Conservation (phyloP, 2,113 vertebrate genomes). For the Arenaria interpres region DNA sequence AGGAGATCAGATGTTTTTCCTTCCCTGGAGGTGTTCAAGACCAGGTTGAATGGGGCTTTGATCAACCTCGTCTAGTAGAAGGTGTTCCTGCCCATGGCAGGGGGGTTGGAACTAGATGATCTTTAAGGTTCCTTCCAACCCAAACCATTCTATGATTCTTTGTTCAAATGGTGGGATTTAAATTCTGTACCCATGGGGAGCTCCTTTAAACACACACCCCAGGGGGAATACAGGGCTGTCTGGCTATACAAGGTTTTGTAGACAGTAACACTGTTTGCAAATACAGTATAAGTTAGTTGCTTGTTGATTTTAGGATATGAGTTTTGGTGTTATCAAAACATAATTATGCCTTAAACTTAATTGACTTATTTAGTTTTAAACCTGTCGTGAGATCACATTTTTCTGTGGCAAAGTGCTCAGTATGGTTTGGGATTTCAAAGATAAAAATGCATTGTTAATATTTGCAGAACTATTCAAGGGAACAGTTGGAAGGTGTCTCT, state of each 20-base stretch:
- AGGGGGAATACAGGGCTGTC: neutral
- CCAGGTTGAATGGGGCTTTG: too few relatives aligned
- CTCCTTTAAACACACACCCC: neutral
- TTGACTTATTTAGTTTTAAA: neutral
- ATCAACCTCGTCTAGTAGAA: too few relatives aligned
- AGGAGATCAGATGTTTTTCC: neutral
- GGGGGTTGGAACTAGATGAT: too few relatives aligned
- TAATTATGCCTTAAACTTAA: neutral
- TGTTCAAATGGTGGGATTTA: neutral
- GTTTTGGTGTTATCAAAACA: neutral
- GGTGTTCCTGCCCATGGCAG: too few relatives aligned
- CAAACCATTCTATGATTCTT: neutral
- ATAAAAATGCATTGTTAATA: neutral
- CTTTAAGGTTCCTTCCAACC: too few relatives aligned
- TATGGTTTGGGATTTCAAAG: neutral
- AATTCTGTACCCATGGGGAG: rapidly evolving
- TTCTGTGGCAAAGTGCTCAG: neutral
- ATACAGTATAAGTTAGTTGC: neutral
- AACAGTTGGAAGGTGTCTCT: neutral
- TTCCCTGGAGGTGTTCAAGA: too few relatives aligned
- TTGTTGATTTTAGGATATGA: neutral
- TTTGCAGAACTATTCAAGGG: neutral
- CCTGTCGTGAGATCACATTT: neutral
- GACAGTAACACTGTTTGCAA: neutral
- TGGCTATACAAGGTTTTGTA: neutral